Percentiles rank a stretch among this genome's conserved stretches.
Conservation (phyloP, 2,797 vertebrate genomes). For the Lepus oiostolus region DNA sequence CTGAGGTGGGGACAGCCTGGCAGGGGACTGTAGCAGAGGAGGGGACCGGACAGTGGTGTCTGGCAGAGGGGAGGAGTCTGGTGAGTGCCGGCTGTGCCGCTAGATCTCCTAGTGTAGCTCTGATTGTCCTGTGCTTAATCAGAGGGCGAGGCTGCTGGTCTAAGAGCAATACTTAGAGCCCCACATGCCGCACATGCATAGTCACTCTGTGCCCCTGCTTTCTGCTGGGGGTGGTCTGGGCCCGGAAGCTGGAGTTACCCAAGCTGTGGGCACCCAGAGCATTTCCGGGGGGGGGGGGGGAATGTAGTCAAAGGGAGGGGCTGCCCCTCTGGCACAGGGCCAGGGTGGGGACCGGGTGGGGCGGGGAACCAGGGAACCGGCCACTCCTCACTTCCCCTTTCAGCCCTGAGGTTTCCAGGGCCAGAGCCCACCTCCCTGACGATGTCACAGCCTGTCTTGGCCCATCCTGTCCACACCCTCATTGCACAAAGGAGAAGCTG, state of each 20-base stretch:
- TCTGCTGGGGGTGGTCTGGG: neutral
- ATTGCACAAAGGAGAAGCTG: neutral
- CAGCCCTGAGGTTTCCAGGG: neutral
- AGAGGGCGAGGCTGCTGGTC: no score
- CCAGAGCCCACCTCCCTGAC: neutral
- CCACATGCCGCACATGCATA: no score
- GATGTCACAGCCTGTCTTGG: neutral
- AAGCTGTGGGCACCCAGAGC: neutral
- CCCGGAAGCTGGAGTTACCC: neutral
- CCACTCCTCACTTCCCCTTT: slow-evolving; percentile 67
- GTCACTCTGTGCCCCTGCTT: neutral
- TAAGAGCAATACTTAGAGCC: no score
- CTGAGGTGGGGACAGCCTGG: neutral
- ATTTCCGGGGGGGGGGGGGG: slow-evolving; percentile 55
- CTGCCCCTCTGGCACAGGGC: neutral
- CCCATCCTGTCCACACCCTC: neutral
- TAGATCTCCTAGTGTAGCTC: no score
- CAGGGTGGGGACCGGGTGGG: neutral
- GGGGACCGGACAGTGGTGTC: neutral
- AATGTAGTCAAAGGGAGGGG: slow-evolving; percentile 16
- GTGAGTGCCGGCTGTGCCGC: neutral
- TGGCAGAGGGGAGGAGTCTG: neutral
- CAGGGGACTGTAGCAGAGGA: no score
- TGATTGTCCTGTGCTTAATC: no score
- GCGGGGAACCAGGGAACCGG: slow-evolving; percentile 66